phyloP scores from a whole-genome alignment of 2,888 invertebrate species.

The Slavum lentiscoides region DNA sequence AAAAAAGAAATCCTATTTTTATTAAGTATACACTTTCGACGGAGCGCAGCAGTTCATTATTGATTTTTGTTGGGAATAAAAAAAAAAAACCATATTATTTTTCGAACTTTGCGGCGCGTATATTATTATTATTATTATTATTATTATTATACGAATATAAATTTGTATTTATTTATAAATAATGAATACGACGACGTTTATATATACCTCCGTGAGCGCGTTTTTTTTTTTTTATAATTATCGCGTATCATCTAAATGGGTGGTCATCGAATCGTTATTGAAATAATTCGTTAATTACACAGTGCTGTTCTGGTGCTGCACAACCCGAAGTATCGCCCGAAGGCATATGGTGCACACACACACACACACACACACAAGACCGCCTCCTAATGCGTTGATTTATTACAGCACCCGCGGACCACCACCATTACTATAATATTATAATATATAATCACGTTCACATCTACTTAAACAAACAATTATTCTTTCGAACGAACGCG shows the following conservation, averaged over 20 bases:
- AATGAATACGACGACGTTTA: constrained; percentile 7
- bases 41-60: no score
- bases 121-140: background rate
- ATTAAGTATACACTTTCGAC: no score
- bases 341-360: constrained; percentile 31
- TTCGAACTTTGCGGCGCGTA: no score
- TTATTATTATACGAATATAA: background rate
- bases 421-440: background rate
- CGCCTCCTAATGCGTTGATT: constrained; percentile 50
- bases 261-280: constrained; percentile 51
- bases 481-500: constrained; percentile 44
- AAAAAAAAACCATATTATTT: no score
- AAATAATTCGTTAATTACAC: constrained; percentile 52
- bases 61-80: no score
- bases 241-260: constrained; percentile 37
- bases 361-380: constrained; percentile 36
- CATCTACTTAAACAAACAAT: constrained; percentile 55
- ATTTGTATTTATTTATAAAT: constrained; percentile 9
- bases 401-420: constrained; percentile 25
- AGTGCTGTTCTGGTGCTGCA: constrained; percentile 4
- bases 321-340: constrained; percentile 25
- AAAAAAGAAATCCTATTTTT: no score
- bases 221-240: constrained; percentile 32
- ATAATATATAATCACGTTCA: constrained; percentile 54
- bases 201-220: constrained; percentile 1